Evolutionary conservation across 2,113 vertebrate species (phyloP).

Genomic region (Calypte anna): DNA sequence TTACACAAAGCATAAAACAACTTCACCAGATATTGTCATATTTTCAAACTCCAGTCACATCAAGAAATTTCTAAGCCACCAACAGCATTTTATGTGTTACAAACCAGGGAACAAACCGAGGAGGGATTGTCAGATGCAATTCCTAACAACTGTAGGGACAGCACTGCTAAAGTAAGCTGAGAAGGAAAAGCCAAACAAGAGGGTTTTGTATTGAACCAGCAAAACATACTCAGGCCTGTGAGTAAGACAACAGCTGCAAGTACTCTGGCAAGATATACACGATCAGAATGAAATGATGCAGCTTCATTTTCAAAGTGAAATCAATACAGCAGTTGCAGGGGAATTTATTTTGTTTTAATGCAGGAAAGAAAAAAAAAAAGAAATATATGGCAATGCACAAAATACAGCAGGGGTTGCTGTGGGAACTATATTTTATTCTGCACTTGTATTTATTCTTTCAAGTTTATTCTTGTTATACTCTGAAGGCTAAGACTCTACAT

Average conservation of each 20-base stretch:
- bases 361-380: neutral
- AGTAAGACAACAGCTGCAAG: constrained; percentile 62
- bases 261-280: constrained; percentile 17
- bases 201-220: constrained; percentile 45
- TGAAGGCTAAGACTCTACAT: neutral
- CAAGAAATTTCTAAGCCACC: neutral
- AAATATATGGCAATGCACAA: neutral
- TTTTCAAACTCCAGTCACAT: neutral
- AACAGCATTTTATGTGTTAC: neutral
- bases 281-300: constrained; percentile 39
- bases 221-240: constrained; percentile 53
- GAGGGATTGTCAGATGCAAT: neutral
- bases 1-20: neutral
- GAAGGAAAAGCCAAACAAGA: constrained; percentile 57
- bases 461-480: neutral
- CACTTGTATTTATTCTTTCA: neutral
- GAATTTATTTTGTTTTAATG: neutral
- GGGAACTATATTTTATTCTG: neutral
- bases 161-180: constrained; percentile 42
- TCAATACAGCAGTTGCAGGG: neutral
- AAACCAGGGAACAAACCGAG: neutral
- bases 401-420: neutral
- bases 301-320: constrained; percentile 23
- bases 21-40: neutral
- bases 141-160: constrained; percentile 16